phyloP scores from a whole-genome alignment of 2,797 vertebrate genomes.

The Fundulus diaphanus region DNA sequence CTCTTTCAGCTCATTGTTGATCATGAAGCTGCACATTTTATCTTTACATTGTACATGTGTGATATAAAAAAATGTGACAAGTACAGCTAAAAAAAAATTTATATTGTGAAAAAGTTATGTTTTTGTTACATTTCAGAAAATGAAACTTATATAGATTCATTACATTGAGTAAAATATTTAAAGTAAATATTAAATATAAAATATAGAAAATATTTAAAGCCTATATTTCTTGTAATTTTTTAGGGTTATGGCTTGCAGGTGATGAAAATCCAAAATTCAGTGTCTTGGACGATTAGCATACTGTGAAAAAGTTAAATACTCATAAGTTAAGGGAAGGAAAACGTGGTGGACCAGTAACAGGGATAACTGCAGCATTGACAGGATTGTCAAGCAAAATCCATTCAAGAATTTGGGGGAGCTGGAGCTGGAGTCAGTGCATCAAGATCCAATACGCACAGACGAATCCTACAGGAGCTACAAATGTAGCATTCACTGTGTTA shows the following conservation, averaged over 20 bases:
- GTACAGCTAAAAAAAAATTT: neutral
- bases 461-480: too few relatives aligned
- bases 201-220: neutral
- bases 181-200: too few relatives aligned
- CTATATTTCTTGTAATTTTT: neutral
- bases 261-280: neutral
- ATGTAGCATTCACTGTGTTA: too few relatives aligned
- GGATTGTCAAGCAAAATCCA: too few relatives aligned
- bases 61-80: neutral
- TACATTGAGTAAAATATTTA: neutral
- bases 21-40: constrained; percentile 5
- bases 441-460: too few relatives aligned
- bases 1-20: constrained; percentile 27
- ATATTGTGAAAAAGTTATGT: neutral
- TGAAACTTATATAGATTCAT: neutral
- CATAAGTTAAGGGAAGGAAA: too few relatives aligned
- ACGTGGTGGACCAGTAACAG: too few relatives aligned
- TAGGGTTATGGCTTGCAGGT: neutral
- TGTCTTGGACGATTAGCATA: neutral
- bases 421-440: too few relatives aligned
- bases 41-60: neutral
- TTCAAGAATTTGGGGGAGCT: too few relatives aligned
- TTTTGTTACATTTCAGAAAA: neutral
- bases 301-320: too few relatives aligned
- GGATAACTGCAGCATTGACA: too few relatives aligned